These are phyloP conservation scores for Arremon aurantiirostris DNA, from an alignment of 2,797 vertebrate species.

Conservation along the genomic window DNA sequence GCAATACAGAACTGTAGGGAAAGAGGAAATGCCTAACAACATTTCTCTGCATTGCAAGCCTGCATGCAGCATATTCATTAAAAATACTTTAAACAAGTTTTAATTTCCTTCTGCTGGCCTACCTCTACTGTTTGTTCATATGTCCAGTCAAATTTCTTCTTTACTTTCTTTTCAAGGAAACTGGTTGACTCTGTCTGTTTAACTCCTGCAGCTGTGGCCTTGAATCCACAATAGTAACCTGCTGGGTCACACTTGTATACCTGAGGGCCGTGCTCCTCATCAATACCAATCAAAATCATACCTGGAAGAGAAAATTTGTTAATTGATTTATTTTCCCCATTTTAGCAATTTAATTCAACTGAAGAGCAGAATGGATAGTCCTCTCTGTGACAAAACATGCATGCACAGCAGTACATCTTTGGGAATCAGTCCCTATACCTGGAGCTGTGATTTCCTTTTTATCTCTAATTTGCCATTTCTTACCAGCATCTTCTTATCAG, in stretches of 20 bases:
- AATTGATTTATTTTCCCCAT: neutral
- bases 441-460: neutral
- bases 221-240: conserved; percentile 97
- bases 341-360: neutral
- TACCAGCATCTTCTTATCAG: neutral
- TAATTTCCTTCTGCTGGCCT: conserved; percentile 28
- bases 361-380: neutral
- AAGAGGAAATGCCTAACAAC: neutral
- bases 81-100: neutral
- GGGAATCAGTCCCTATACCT: neutral
- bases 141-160: conserved; percentile 99
- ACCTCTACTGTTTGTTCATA: conserved; percentile 97
- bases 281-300: conserved; percentile 96
- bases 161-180: conserved; percentile 99
- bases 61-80: neutral
- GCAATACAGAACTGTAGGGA: neutral
- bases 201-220: conserved; percentile 96
- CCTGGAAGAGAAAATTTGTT: conserved; percentile 73
- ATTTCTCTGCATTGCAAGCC: neutral
- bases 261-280: conserved; percentile 91
- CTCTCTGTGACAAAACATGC: neutral
- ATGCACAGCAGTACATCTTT: neutral
- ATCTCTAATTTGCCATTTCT: neutral
- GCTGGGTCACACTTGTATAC: conserved; percentile 98
- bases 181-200: conserved; percentile 98